Percentiles rank a stretch among this genome's conserved stretches.
phyloP scores from a whole-genome alignment of 2,113 vertebrate species.

The Agelaius phoeniceus region DNA sequence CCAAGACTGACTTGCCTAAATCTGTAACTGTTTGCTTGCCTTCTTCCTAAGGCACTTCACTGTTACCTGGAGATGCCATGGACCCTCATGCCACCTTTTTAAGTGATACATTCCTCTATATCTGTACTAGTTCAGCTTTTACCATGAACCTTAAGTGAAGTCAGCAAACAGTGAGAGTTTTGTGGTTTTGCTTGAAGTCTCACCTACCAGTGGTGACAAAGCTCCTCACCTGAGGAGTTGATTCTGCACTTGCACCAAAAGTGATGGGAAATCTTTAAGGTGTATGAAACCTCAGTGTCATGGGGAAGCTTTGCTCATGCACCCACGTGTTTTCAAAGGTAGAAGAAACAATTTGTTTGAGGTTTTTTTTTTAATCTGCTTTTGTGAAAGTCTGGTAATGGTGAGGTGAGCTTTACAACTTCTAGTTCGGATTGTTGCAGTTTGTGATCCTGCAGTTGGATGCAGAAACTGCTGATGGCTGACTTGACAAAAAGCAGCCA shows the following conservation, averaged over 20 bases:
- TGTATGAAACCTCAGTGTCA: accelerated
- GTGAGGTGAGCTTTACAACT: neutral
- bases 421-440: neutral
- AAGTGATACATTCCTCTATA: neutral
- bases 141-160: neutral
- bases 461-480: neutral
- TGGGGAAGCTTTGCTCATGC: neutral
- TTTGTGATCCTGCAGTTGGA: neutral
- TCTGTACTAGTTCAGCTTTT: neutral
- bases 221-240: neutral
- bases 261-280: neutral
- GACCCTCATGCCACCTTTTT: neutral
- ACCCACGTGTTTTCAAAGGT: neutral
- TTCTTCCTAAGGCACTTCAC: neutral
- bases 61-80: neutral
- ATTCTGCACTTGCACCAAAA: neutral
- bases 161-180: neutral
- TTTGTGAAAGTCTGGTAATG: neutral
- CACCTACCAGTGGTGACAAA: neutral
- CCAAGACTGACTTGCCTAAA: neutral
- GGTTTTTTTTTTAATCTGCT: neutral
- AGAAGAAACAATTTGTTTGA: neutral
- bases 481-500: neutral
- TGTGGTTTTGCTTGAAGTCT: neutral
- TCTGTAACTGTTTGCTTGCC: neutral